A percentile compares a stretch with the other conserved stretches of the same genome.
These are phyloP conservation scores for Tryphoninae sp. DNA, from an alignment of 2,888 invertebrate genomes.

Conservation along the genomic window DNA sequence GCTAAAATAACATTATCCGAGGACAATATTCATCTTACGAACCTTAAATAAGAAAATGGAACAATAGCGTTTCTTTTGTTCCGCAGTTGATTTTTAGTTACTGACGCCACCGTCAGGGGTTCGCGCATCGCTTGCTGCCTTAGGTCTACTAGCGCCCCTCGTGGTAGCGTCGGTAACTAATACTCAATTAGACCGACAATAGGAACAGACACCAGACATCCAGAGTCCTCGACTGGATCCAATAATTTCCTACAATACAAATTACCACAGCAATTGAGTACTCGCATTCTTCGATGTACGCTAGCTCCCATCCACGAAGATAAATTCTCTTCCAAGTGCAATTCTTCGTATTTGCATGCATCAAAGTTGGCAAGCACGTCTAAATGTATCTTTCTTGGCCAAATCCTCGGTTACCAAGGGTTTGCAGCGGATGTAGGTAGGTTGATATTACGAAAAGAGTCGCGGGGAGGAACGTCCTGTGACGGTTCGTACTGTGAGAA, in stretches of 20 bases:
- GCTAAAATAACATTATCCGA: neutral
- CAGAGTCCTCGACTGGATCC: no score
- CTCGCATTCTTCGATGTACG: neutral
- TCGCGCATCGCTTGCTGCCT: neutral
- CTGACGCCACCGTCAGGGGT: neutral
- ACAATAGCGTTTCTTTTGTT: neutral
- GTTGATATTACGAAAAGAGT: slow-evolving; percentile 43
- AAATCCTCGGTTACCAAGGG: slow-evolving; percentile 30
- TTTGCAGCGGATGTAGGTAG: slow-evolving; percentile 49
- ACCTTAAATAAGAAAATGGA: neutral
- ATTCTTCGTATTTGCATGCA: neutral
- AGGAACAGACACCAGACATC: no score
- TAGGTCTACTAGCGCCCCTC: neutral
- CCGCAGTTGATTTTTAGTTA: neutral
- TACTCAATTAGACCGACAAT: neutral
- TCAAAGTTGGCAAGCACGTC: neutral
- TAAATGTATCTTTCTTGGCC: slow-evolving; percentile 15
- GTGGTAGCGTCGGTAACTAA: neutral
- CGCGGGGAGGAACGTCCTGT: slow-evolving; percentile 16
- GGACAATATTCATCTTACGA: neutral
- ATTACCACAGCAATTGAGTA: neutral
- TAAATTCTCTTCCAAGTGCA: slow-evolving; percentile 3
- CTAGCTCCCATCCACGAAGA: neutral
- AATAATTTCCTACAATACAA: no score
- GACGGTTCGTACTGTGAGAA: slow-evolving; percentile 1